Conservation (phyloP, 1,140 invertebrate genomes). For the Euschistus heros region DNA sequence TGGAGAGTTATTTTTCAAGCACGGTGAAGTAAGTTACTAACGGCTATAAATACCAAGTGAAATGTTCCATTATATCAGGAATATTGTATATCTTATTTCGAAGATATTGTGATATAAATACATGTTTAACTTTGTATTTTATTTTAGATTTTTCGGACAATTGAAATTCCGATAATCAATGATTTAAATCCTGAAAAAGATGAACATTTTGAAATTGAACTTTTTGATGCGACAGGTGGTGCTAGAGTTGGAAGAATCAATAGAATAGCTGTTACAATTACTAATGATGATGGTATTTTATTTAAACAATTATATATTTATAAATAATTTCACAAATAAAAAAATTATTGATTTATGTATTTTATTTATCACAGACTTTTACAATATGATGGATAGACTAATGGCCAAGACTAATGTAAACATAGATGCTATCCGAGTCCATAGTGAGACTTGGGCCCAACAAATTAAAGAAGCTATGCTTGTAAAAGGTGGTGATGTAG, state of each 20-base stretch:
- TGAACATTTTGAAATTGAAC: slow-evolving; percentile 51
- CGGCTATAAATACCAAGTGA: no score
- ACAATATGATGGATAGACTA: slow-evolving; percentile 45
- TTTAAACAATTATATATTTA: background rate
- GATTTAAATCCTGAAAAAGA: slow-evolving; percentile 53
- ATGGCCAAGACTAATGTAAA: slow-evolving; percentile 47
- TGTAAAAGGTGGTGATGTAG: slow-evolving; percentile 53
- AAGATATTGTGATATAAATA: no score
- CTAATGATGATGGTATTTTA: slow-evolving; percentile 51
- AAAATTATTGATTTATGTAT: background rate
- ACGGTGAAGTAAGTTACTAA: slow-evolving; percentile 40
- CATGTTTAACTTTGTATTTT: background rate
- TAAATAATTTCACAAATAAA: background rate
- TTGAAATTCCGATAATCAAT: slow-evolving; percentile 51
- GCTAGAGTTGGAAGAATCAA: slow-evolving; percentile 45
- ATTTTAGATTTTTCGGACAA: slow-evolving; percentile 34
- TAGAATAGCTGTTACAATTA: slow-evolving; percentile 52
- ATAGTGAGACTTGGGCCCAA: slow-evolving; percentile 44
- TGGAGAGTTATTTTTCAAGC: slow-evolving; percentile 46
- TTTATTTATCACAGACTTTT: slow-evolving; percentile 41
- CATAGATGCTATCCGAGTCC: slow-evolving; percentile 44
- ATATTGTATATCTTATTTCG: no score
- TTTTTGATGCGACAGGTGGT: slow-evolving; percentile 43
- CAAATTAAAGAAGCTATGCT: slow-evolving; percentile 51
- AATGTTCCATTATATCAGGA: no score